phyloP scores from a whole-genome alignment of 1,140 invertebrate genomes.

The Rhynchophorus ferrugineus region DNA sequence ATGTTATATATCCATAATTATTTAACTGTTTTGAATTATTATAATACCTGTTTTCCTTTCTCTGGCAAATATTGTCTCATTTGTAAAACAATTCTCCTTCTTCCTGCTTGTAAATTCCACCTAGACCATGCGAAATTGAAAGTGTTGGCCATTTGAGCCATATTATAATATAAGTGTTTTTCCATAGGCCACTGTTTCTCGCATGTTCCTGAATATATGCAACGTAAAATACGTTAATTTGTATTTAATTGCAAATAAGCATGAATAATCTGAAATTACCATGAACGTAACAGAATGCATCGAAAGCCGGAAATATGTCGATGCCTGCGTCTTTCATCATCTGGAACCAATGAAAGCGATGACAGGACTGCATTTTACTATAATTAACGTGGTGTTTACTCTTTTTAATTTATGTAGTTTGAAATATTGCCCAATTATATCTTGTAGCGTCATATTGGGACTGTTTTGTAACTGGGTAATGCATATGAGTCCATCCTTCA shows the following conservation, averaged over 20 bases:
- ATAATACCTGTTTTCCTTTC: constrained; percentile 46
- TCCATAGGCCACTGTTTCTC: constrained; percentile 70
- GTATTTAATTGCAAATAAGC: not conserved
- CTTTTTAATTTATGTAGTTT: constrained; percentile 46
- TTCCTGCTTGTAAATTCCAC: constrained; percentile 67
- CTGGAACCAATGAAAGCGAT: constrained; percentile 40
- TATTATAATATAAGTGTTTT: constrained; percentile 73
- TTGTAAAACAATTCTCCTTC: constrained; percentile 63
- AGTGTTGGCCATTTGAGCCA: constrained; percentile 65
- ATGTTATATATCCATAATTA: not conserved
- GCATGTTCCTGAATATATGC: constrained; percentile 32
- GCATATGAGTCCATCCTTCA: constrained; percentile 52
- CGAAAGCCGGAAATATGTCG: constrained; percentile 82
- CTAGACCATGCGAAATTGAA: constrained; percentile 84
- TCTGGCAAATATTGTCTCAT: constrained; percentile 58
- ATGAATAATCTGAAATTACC: constrained; percentile 33
- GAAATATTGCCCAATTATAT: constrained; percentile 49
- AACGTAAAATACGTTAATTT: not conserved
- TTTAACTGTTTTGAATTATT: not conserved
- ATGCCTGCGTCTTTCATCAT: constrained; percentile 66
- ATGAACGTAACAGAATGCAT: constrained; percentile 77
- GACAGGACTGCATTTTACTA: not conserved
- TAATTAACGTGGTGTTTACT: constrained; percentile 37
- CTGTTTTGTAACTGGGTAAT: constrained; percentile 52
- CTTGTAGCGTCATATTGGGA: constrained; percentile 46